Conservation (phyloP, 1,140 invertebrate species). For the Popillia japonica region DNA sequence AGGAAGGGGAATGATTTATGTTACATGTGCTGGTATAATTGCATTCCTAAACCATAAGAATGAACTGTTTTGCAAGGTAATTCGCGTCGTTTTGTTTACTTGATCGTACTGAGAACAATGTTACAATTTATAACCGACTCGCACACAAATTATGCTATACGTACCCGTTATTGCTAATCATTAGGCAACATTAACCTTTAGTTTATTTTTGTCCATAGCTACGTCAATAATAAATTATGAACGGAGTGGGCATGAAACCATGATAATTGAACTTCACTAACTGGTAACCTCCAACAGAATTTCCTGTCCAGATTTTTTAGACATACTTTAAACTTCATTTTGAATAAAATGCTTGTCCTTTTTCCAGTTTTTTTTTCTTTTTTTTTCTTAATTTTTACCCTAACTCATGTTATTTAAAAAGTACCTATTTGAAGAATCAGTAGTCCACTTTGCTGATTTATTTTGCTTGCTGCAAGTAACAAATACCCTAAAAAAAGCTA, state of each 20-base stretch:
- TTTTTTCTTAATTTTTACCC: not conserved
- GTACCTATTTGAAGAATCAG: no score
- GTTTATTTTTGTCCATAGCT: not conserved
- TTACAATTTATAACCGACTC: constrained; percentile 2
- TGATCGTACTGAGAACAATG: not conserved
- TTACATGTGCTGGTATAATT: constrained; percentile 13
- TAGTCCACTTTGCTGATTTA: no score
- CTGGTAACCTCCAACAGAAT: no score
- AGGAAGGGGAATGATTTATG: constrained; percentile 13
- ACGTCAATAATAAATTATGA: constrained; percentile 11
- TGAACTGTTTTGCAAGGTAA: not conserved
- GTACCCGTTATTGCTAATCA: not conserved
- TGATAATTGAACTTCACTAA: no score
- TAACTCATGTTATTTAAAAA: no score
- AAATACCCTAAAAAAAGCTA: no score
- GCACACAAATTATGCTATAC: constrained; percentile 1
- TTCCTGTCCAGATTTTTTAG: no score
- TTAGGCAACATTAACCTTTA: constrained; percentile 17
- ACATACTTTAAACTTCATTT: no score
- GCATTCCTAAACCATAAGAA: not conserved
- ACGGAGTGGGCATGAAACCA: not conserved
- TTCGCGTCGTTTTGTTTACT: not conserved
- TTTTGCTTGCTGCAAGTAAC: no score
- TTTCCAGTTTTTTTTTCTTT: no score
- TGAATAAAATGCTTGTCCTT: no score